These are phyloP conservation scores for Ictinia mississippiensis DNA, from an alignment of 2,797 vertebrate species.

Conservation along the genomic window DNA sequence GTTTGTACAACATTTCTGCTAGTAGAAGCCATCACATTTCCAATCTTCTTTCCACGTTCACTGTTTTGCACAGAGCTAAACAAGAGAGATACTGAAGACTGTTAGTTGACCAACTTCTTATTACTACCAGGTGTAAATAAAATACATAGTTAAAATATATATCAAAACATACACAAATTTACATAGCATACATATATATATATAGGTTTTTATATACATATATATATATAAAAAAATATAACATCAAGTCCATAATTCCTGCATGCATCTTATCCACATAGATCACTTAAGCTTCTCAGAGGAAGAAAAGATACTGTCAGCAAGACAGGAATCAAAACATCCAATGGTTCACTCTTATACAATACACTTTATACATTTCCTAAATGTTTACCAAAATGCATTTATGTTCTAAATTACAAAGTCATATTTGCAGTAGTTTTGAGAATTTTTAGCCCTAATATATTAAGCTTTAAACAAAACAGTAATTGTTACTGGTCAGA, in stretches of 20 bases:
- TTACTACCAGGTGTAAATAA: background rate
- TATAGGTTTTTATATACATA: background rate
- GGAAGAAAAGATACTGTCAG: background rate
- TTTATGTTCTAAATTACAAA: background rate
- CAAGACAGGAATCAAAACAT: background rate
- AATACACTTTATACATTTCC: background rate
- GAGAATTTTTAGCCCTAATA: background rate
- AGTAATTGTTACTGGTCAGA: background rate
- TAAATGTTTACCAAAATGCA: background rate
- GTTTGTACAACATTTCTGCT: slow-evolving; percentile 95
- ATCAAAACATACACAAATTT: background rate
- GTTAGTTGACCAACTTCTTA: background rate
- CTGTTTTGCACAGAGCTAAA: slow-evolving; percentile 96
- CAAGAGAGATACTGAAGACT: background rate
- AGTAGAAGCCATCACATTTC: slow-evolving; percentile 92
- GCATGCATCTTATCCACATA: background rate
- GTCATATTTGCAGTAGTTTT: background rate
- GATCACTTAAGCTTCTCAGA: background rate
- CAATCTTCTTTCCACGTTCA: slow-evolving; percentile 95
- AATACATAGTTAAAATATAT: background rate
- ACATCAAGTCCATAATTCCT: background rate
- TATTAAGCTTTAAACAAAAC: background rate
- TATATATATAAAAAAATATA: too few relatives aligned
- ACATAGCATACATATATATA: background rate
- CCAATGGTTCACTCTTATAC: background rate